A percentile compares a stretch with the other conserved stretches of the same genome.
These are phyloP conservation scores for Phoebastria nigripes DNA, from an alignment of 2,797 vertebrate species.

Conservation along the genomic window DNA sequence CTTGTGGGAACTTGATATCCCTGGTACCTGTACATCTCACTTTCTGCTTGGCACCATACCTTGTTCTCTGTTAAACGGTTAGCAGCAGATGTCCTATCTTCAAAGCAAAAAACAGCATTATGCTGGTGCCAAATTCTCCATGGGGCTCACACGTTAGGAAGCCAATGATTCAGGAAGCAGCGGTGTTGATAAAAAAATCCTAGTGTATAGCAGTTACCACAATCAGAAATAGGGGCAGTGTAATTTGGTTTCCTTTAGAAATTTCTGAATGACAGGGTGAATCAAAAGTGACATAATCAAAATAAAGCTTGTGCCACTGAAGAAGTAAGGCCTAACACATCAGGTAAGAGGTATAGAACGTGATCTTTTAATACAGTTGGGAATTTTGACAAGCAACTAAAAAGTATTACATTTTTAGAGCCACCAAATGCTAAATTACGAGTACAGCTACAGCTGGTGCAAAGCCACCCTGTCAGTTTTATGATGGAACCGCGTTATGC, in stretches of 20 bases:
- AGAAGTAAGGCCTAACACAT: background rate
- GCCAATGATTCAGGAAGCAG: background rate
- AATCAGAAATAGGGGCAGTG: background rate
- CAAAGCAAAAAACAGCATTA: background rate
- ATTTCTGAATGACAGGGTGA: background rate
- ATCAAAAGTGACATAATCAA: background rate
- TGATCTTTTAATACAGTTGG: background rate
- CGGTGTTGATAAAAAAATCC: background rate
- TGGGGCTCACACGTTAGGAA: background rate
- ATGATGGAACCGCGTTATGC: accelerated
- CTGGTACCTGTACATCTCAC: background rate
- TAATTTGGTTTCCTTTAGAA: background rate
- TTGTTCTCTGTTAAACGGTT: background rate
- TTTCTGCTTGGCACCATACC: background rate
- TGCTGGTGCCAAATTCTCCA: background rate
- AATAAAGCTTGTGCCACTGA: background rate
- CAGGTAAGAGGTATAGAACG: background rate
- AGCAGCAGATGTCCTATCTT: background rate
- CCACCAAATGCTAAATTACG: background rate
- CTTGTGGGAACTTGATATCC: background rate
- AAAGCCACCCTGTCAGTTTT: background rate
- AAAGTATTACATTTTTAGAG: background rate
- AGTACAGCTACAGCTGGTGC: background rate
- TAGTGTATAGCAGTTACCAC: background rate
- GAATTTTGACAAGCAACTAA: background rate